A percentile compares a stretch with the other conserved stretches of the same genome.
These are phyloP conservation scores for Chymomyza fuscimana DNA, from an alignment of 2,888 invertebrate species.

Conservation along the genomic window DNA sequence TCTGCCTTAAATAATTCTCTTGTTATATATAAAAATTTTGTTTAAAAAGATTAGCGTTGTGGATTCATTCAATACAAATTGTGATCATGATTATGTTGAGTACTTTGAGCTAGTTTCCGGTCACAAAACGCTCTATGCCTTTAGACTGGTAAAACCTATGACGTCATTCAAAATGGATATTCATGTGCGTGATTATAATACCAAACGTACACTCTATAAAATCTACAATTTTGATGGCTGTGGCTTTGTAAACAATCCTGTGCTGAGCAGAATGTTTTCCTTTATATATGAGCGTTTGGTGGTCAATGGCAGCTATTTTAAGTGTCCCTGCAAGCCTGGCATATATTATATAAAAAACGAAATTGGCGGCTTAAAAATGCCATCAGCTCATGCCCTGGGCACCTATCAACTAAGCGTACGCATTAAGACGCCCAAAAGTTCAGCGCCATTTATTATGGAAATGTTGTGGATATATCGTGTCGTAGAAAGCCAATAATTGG, in stretches of 20 bases:
- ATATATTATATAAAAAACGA: slow-evolving; percentile 35
- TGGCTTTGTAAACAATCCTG: slow-evolving; percentile 41
- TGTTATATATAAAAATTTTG: not conserved
- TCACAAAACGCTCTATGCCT: not conserved
- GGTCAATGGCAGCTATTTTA: slow-evolving; percentile 37
- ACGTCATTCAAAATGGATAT: slow-evolving; percentile 11
- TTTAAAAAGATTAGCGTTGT: slow-evolving; percentile 3
- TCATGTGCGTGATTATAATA: not conserved
- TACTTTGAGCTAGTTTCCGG: slow-evolving; percentile 13
- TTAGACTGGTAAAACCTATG: not conserved
- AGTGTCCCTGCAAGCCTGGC: slow-evolving; percentile 37
- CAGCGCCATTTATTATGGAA: not conserved
- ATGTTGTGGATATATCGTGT: slow-evolving; percentile 37
- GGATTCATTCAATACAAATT: slow-evolving; percentile 9
- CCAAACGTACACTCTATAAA: slow-evolving; percentile 21
- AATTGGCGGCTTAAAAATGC: slow-evolving; percentile 9
- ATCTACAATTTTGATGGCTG: slow-evolving; percentile 37
- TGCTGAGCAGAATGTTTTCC: slow-evolving; percentile 25
- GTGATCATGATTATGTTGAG: slow-evolving; percentile 19
- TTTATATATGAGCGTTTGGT: slow-evolving; percentile 36
- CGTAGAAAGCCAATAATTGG: too few relatives aligned
- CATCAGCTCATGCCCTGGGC: slow-evolving; percentile 42
- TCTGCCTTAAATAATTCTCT: too few relatives aligned
- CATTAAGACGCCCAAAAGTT: not conserved
- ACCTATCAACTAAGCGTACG: slow-evolving; percentile 17